phyloP scores from a whole-genome alignment of 2,797 vertebrate species.

The Hypotaenidia okinawae region DNA sequence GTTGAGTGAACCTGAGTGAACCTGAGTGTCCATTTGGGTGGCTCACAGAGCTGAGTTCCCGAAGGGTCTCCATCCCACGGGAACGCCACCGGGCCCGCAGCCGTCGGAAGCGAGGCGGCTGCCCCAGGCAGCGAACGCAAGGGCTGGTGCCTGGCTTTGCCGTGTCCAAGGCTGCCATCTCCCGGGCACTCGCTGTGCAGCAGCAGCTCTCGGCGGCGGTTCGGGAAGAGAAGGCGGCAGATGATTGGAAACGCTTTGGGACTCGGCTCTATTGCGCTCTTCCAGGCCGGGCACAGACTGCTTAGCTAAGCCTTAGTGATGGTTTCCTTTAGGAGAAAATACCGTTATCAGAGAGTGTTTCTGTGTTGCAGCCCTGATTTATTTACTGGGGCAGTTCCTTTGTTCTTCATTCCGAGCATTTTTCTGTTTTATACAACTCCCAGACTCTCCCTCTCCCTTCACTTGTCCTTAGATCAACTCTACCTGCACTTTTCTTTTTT shows the following conservation, averaged over 20 bases:
- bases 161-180: slow-evolving; percentile 32
- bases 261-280: not conserved
- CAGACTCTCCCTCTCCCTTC: not conserved
- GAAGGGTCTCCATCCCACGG: not conserved
- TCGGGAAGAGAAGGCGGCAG: too few species aligned
- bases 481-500: not conserved
- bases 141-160: too few species aligned
- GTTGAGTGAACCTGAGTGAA: not conserved
- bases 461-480: not conserved
- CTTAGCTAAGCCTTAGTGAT: not conserved
- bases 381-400: not conserved
- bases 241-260: not conserved
- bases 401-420: not conserved
- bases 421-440: not conserved
- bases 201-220: not conserved
- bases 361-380: not conserved
- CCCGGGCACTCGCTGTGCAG: not conserved
- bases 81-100: not conserved
- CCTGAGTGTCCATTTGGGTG: not conserved
- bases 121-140: too few species aligned
- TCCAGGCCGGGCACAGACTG: not conserved
- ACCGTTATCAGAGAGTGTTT: not conserved
- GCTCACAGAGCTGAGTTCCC: not conserved
- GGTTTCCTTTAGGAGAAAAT: not conserved
- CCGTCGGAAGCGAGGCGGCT: not conserved